Base-by-base conservation (phyloP, 1,140 invertebrate genomes). In the Drosophila yakuba region DNA sequence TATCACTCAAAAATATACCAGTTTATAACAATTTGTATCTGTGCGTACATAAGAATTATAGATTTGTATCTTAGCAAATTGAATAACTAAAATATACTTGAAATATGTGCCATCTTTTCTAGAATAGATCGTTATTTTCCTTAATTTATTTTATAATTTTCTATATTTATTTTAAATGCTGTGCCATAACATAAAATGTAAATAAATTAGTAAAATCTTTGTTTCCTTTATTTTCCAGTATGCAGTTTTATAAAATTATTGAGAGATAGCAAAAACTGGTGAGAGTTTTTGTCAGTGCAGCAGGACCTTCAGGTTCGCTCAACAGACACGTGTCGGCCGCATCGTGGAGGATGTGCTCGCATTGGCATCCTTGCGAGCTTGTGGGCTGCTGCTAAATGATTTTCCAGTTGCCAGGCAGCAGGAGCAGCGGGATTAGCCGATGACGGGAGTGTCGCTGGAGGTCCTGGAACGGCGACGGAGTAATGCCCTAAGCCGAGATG, bases 391-490 rank as follows among this genome's bases (percentile, higher is more conserved):
- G 66, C 68, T 72, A 72, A 72, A 72, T 72, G 68, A 72, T 72
- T 72, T 72, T 72, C 68, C 50, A 72, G 68, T 72, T 89, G 83
- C 75, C 57, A 56, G 54, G 85, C 84, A 88, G 84, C 83, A 66
- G 80, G 77, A 80, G 69, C 74, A 80, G 69, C 74, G 59, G 85
- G 84, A 89, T 89, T 89, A 89, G 85, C 74, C 60, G 84, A 89
- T 89, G 84, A 89, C 85, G 86, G 80, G 79, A 86, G 83, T 88
- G 83, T 83, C 72, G 76, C 83, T 60, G 51, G 64, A 52, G 51
- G 41, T 57, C 58, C 41, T 32, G 56, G 74, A 3, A 78, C 36
- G 47, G 32, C 32, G 5, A 78, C 44, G 47, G 47, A 38, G 44
- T 71, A 80, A 80, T 62, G 63, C 80, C 63, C 64, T 69, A 80